Percentiles rank a stretch among this genome's conserved stretches.
phyloP scores from a whole-genome alignment of 2,888 invertebrate genomes.

The Palloptera scutellata region DNA sequence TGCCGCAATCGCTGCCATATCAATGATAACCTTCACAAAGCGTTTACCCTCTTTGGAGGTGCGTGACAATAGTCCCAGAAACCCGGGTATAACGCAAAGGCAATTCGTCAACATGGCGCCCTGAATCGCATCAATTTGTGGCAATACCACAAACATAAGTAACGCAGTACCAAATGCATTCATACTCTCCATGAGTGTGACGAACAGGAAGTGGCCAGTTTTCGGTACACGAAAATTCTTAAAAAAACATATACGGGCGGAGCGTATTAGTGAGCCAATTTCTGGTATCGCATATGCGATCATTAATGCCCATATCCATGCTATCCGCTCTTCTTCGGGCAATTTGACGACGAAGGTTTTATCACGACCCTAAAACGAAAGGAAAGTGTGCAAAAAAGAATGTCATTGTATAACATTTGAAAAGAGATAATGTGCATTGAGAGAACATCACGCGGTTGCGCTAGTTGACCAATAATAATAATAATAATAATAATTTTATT shows the following conservation, averaged over 20 bases:
- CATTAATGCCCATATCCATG: constrained; percentile 92
- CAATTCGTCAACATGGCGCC: constrained; percentile 97
- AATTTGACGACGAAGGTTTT: constrained; percentile 83
- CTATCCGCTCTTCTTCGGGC: constrained; percentile 85
- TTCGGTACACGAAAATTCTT: constrained; percentile 82
- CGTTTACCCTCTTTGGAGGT: constrained; percentile 82
- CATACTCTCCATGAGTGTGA: constrained; percentile 85
- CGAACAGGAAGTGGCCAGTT: constrained; percentile 64
- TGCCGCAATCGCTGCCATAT: constrained; percentile 84
- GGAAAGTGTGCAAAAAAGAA: constrained; percentile 19
- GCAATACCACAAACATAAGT: constrained; percentile 87
- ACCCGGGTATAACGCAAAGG: constrained; percentile 84
- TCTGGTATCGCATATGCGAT: constrained; percentile 90
- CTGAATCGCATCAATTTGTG: constrained; percentile 91
- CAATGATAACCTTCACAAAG: constrained; percentile 80
- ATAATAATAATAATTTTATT: too few relatives aligned
- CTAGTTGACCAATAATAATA: too few relatives aligned
- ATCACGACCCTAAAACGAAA: constrained; percentile 75
- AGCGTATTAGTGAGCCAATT: constrained; percentile 83
- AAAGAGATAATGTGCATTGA: not conserved
- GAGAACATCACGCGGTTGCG: too few relatives aligned
- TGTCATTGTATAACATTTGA: too few relatives aligned
- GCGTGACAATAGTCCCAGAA: constrained; percentile 79
- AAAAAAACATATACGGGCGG: constrained; percentile 88
- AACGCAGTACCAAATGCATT: constrained; percentile 88